A percentile compares a stretch with the other conserved stretches of the same genome.
Conservation (phyloP, 2,113 vertebrate species). For the Phodopus roborovskii region DNA sequence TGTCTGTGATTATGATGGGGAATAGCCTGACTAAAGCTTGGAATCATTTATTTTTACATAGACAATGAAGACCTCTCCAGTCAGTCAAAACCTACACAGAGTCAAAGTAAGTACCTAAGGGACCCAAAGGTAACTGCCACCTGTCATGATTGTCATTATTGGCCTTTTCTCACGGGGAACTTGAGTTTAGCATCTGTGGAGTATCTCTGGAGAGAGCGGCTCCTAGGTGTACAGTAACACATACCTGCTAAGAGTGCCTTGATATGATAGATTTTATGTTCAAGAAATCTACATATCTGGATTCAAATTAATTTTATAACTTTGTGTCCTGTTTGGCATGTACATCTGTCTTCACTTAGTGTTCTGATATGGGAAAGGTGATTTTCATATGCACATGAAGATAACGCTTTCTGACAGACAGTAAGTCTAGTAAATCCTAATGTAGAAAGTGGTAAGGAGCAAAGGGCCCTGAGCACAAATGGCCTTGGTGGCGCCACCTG, state of each 20-base stretch:
- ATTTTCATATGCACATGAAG: background rate
- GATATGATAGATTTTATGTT: background rate
- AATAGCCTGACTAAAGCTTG: conserved; percentile 61
- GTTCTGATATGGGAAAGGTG: background rate
- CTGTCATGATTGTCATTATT: background rate
- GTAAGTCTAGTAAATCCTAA: background rate
- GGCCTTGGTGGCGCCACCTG: background rate
- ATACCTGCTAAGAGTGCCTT: background rate
- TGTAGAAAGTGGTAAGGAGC: background rate
- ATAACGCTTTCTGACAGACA: background rate
- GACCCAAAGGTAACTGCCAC: background rate
- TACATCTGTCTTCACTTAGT: background rate
- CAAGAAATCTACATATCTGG: background rate
- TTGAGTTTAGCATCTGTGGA: background rate
- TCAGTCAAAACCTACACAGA: conserved; percentile 86
- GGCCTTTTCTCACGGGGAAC: background rate
- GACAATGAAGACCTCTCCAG: conserved; percentile 87
- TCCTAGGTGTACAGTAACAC: background rate
- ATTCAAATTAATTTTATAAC: background rate
- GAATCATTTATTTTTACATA: conserved; percentile 81
- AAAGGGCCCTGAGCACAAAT: background rate
- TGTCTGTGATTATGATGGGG: background rate
- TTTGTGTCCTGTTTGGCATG: background rate
- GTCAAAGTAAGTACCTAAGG: conserved; percentile 85
- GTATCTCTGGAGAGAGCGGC: background rate